Conservation (phyloP, 1,140 invertebrate genomes). For the Chrysoperla carnea region DNA sequence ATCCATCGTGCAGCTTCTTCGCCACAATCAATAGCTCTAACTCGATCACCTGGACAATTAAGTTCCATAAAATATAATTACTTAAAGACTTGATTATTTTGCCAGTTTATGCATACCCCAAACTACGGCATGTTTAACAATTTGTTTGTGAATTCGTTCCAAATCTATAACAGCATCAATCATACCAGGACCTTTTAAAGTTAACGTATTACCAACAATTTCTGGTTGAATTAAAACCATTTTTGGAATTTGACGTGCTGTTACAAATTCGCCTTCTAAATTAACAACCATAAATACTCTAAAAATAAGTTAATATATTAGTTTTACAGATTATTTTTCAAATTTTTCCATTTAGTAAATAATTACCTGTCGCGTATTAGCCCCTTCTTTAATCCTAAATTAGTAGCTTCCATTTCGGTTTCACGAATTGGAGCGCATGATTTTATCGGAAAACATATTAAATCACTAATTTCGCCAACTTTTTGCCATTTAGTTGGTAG, state of each 20-base stretch:
- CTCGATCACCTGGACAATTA: constrained; percentile 11
- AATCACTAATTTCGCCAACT: constrained; percentile 28
- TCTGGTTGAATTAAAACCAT: constrained; percentile 30
- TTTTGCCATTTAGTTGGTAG: constrained; percentile 7
- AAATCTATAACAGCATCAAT: constrained; percentile 28
- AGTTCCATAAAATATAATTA: background rate
- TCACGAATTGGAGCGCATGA: constrained; percentile 25
- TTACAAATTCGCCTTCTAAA: constrained; percentile 27
- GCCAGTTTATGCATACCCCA: constrained; percentile 17
- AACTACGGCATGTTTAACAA: constrained; percentile 21
- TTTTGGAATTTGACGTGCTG: constrained; percentile 27
- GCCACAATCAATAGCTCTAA: constrained; percentile 37
- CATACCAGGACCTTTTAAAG: constrained; percentile 27
- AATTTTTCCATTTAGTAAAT: background rate
- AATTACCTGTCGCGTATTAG: constrained; percentile 27
- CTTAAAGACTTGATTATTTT: no score
- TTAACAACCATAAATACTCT: constrained; percentile 29
- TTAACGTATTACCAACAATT: constrained; percentile 23
- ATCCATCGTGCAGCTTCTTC: constrained; percentile 39
- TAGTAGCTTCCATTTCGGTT: constrained; percentile 23
- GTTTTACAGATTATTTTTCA: background rate
- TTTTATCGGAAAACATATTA: constrained; percentile 30
- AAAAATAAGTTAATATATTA: background rate
- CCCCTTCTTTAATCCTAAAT: constrained; percentile 24
- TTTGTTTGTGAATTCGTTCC: constrained; percentile 23